These are phyloP conservation scores for Psilopsiagon aurifrons DNA, from an alignment of 2,113 vertebrate genomes.

Conservation along the genomic window DNA sequence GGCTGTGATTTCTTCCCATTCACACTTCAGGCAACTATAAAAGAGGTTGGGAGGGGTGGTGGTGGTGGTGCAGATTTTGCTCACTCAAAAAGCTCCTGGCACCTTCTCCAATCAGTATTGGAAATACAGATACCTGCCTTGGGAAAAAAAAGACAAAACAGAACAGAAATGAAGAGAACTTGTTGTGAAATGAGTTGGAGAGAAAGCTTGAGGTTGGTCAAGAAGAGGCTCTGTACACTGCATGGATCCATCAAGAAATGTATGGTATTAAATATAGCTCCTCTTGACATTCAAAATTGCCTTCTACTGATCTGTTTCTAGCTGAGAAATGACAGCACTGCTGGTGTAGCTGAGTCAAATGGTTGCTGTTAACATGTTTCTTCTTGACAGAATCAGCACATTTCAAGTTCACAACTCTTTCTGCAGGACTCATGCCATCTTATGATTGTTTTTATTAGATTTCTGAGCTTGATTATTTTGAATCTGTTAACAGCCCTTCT, in stretches of 20 bases:
- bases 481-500: not conserved
- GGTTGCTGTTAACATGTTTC: not conserved
- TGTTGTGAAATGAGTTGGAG: not conserved
- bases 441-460: not conserved
- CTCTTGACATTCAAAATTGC: not conserved
- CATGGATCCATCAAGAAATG: not conserved
- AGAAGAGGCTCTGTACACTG: not conserved
- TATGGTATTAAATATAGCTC: not conserved
- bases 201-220: not conserved
- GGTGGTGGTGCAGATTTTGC: not conserved
- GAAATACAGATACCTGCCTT: not conserved
- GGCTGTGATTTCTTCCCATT: slow-evolving; percentile 55
- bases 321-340: not conserved
- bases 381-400: not conserved
- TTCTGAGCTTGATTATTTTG: not conserved
- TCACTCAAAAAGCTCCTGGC: not conserved
- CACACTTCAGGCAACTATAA: slow-evolving; percentile 26
- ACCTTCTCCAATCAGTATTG: not conserved
- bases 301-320: not conserved
- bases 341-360: not conserved
- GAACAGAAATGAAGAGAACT: not conserved
- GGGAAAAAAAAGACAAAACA: not conserved
- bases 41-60: not conserved
- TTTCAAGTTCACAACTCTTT: not conserved
- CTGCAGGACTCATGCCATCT: not conserved